Evolutionary conservation across 2,797 vertebrate species (phyloP), one percentile per base, ranked within the genome.

Genomic region (Sciurus carolinensis): DNA sequence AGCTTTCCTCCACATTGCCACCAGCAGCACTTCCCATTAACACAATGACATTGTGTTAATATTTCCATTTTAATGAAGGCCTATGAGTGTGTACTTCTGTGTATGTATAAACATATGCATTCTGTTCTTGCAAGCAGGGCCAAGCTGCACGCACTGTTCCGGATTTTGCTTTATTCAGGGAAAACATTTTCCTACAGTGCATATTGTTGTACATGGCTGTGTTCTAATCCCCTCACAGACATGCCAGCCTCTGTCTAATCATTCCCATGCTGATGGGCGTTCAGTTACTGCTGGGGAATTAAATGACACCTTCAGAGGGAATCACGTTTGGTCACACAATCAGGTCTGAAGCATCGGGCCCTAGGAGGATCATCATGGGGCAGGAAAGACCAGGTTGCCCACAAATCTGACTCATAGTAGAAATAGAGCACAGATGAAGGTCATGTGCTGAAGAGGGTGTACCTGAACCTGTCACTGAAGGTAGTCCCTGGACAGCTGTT

Each of bases 111-210:
- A 59, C 79, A 30, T 33, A 30, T 33, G 64, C 13, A 66, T 7
- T 22, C 22, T 24, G 8, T 80, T 85, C 79, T 76, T 90, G 10
- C 24, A 73, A n/a, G 42, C 11, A 69, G 14, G 15, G 22, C 12
- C 0, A 3, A 39, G 36, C 7, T 69, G 3, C 14, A 62, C 47
- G 62, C 5, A 18, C 4, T 54, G 12, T 62, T 66, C 8, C 64
- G 36, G 14, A 33, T 80, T 94, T 89, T 85, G 20, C 14, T 69
- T 85, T 94, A 82, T 50, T 89, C n/a, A 64, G 15, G 79, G 64
- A 76, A 92, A 80, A 33, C n/a, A 54, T 57, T 90, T 88, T 26
- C 50, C 79, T 83, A 50, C 73, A 77, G 12, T 26, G 75, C 7
- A 88, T n/a, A 24, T 36, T 39, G 42, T 52, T 88, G 91, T 91